Percentiles rank a stretch among this genome's conserved stretches.
Evolutionary conservation across 1,140 invertebrate species (phyloP).

Genomic region (Heliconius eleuchia): DNA sequence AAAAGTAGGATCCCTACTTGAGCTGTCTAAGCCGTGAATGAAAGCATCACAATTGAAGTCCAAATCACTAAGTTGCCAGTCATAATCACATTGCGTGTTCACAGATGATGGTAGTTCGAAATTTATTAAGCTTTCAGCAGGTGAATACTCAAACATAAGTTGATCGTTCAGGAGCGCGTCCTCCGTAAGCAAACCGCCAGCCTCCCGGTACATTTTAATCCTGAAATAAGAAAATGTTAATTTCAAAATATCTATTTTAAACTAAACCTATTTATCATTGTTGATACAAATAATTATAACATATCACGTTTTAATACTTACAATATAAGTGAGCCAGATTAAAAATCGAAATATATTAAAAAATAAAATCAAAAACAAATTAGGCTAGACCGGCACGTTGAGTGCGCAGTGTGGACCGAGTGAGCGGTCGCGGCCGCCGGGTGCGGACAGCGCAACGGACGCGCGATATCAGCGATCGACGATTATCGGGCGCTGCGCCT

Average conservation of each 20-base stretch:
- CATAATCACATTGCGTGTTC: constrained; percentile 46
- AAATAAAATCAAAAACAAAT: not conserved
- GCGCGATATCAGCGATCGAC: constrained; percentile 69
- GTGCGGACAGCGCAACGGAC: constrained; percentile 67
- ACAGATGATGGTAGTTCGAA: constrained; percentile 63
- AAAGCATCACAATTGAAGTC: constrained; percentile 68
- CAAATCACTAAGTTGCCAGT: constrained; percentile 67
- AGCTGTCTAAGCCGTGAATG: constrained; percentile 55
- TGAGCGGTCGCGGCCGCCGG: constrained; percentile 57
- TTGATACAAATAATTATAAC: not conserved
- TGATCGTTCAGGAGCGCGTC: constrained; percentile 64
- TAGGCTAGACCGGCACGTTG: constrained; percentile 44
- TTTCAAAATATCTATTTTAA: not conserved
- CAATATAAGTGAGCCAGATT: constrained; percentile 8
- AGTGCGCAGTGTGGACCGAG: constrained; percentile 49
- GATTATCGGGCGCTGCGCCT: constrained; percentile 64
- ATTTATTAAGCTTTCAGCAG: constrained; percentile 72
- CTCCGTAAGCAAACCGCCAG: constrained; percentile 49
- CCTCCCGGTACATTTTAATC: constrained; percentile 64
- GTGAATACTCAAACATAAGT: constrained; percentile 67
- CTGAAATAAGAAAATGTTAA: constrained; percentile 50
- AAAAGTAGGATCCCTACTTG: constrained; percentile 53
- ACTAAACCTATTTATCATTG: not conserved
- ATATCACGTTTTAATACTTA: constrained; percentile 21
- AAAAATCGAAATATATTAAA: not conserved